Evolutionary conservation across 2,113 vertebrate species (phyloP).

Genomic region (Zosterops hypoxanthus): DNA sequence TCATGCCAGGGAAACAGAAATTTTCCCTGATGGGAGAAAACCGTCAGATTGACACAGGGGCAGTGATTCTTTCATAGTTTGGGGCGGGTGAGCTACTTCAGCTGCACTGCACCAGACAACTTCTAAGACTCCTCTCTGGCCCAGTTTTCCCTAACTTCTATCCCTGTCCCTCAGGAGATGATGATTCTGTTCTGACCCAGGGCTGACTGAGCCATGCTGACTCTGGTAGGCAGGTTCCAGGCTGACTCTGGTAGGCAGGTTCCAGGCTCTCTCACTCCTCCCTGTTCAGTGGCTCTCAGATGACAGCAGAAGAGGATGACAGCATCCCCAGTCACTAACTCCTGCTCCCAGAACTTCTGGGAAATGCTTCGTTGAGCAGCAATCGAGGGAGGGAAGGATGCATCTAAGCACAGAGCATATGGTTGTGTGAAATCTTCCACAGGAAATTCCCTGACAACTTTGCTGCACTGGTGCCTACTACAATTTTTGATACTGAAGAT

Average conservation of each 20-base stretch:
- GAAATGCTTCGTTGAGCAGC: neutral
- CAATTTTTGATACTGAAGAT: neutral
- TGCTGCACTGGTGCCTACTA: neutral
- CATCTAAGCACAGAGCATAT: neutral
- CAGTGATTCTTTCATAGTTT: neutral
- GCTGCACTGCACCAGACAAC: neutral
- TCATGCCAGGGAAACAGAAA: neutral
- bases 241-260: neutral
- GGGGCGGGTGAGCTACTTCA: neutral
- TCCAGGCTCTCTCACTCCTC: neutral
- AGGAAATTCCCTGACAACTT: neutral
- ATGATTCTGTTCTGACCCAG: fast-evolving
- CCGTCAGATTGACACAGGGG: neutral
- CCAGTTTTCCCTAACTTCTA: neutral
- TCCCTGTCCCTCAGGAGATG: neutral
- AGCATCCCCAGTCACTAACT: neutral
- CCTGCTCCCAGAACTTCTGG: neutral
- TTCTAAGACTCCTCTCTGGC: neutral
- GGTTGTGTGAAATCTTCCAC: neutral
- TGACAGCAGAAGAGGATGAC: neutral
- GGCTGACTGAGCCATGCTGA: neutral
- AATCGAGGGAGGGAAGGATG: fast-evolving
- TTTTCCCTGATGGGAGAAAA: neutral
- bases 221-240: neutral
- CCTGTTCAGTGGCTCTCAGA: neutral